Evolutionary conservation across 1,140 invertebrate species (phyloP).

Genomic region (Anoplophora glabripennis): DNA sequence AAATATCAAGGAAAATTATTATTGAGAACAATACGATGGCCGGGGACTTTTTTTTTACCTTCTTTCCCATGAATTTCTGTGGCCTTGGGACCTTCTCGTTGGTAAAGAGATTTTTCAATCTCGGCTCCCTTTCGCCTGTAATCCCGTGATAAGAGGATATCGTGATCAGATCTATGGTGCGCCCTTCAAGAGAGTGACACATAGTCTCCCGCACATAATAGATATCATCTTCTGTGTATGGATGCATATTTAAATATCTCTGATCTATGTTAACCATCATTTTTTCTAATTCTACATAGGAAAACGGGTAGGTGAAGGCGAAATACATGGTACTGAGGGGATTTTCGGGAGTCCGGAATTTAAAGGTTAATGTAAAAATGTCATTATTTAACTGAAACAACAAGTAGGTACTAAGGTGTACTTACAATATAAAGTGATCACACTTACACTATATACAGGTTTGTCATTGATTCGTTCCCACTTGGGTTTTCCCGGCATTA

Average conservation of each 20-base stretch:
- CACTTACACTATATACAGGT: constrained; percentile 59
- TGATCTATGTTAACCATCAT: constrained; percentile 63
- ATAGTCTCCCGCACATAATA: constrained; percentile 86
- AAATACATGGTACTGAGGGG: constrained; percentile 75
- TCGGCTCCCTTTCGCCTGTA: constrained; percentile 64
- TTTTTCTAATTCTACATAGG: constrained; percentile 77
- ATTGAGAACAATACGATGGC: not conserved
- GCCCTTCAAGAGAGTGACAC: constrained; percentile 77
- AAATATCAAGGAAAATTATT: constrained; percentile 25
- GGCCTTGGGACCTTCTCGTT: constrained; percentile 63
- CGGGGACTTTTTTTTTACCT: constrained; percentile 51
- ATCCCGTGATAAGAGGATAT: constrained; percentile 83
- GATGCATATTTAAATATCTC: constrained; percentile 52
- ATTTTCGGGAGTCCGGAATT: constrained; percentile 72
- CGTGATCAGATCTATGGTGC: constrained; percentile 83
- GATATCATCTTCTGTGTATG: constrained; percentile 59
- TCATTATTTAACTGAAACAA: constrained; percentile 62
- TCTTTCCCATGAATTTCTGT: constrained; percentile 71
- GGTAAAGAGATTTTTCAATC: constrained; percentile 76
- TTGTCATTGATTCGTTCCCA: constrained; percentile 80
- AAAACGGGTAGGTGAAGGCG: constrained; percentile 90
- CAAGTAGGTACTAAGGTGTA: not conserved
- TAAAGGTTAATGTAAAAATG: constrained; percentile 78
- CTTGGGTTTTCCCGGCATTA: constrained; percentile 64
- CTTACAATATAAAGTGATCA: not conserved